phyloP scores from a whole-genome alignment of 2,888 invertebrate genomes.

The Catocala sponsa region DNA sequence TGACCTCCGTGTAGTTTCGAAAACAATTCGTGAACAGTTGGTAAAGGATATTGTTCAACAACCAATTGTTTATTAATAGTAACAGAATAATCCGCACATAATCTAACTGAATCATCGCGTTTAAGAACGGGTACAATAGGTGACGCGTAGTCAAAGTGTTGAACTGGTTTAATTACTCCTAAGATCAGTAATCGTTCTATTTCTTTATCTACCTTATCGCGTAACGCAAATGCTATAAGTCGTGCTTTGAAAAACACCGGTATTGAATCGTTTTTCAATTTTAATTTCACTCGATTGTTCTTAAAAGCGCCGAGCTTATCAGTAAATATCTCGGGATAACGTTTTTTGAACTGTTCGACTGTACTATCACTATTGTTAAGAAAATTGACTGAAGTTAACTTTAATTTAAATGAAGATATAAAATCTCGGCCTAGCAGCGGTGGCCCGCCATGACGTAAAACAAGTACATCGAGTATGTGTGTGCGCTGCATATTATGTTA shows the following conservation, averaged over 20 bases:
- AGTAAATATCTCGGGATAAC: background rate
- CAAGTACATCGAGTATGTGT: background rate
- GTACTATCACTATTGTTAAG: background rate
- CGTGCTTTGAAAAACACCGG: slow-evolving; percentile 3
- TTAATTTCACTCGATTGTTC: background rate
- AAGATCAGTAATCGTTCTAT: background rate
- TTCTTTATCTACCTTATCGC: slow-evolving; percentile 6
- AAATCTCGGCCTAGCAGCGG: slow-evolving; percentile 1
- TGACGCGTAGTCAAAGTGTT: too few species aligned
- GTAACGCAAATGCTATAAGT: too few species aligned
- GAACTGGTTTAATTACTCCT: background rate
- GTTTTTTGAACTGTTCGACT: background rate
- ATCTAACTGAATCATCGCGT: too few species aligned
- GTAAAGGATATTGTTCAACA: too few species aligned
- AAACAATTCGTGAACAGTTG: too few species aligned
- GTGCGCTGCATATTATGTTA: background rate
- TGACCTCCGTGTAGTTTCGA: too few species aligned
- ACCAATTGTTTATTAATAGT: too few species aligned
- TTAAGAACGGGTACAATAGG: too few species aligned
- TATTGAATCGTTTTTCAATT: background rate
- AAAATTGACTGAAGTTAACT: background rate
- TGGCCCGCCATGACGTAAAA: slow-evolving; percentile 6
- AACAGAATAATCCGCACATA: too few species aligned
- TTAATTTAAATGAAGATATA: background rate
- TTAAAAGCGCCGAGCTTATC: slow-evolving; percentile 9